Evolutionary conservation across 2,113 vertebrate genomes (phyloP).

Genomic region (Rhabdomys dilectus): DNA sequence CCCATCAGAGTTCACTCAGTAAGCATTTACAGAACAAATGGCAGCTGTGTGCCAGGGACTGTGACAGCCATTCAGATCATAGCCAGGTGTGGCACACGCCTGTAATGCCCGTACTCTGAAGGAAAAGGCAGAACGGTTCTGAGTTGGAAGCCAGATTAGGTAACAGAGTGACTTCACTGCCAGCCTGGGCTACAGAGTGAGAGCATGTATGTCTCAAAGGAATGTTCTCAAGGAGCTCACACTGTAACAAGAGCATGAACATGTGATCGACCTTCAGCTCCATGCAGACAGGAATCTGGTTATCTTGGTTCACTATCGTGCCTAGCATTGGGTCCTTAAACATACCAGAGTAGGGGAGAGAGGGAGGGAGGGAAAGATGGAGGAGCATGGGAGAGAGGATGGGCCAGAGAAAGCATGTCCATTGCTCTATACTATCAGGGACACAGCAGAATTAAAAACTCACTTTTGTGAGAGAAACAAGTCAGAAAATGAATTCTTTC

Average conservation of each 20-base stretch:
- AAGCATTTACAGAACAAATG: background rate
- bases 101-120: background rate
- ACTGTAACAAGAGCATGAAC: background rate
- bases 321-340: background rate
- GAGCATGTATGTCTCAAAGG: background rate
- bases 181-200: background rate
- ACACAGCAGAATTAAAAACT: background rate
- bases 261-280: background rate
- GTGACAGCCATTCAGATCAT: background rate
- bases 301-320: background rate
- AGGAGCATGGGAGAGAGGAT: background rate
- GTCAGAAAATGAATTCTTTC: conserved; percentile 3
- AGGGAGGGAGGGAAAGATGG: no score
- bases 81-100: no score
- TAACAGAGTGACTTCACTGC: background rate
- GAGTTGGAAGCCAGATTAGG: no score
- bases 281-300: background rate
- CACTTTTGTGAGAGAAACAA: background rate
- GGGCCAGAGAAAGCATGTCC: background rate
- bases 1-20: background rate
- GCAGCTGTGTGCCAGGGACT: background rate
- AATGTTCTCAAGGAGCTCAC: background rate
- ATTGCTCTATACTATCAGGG: background rate
- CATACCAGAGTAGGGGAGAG: background rate
- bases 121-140: background rate